Base-by-base conservation (phyloP, 1,140 invertebrate species). In the Cydia strobilella region DNA sequence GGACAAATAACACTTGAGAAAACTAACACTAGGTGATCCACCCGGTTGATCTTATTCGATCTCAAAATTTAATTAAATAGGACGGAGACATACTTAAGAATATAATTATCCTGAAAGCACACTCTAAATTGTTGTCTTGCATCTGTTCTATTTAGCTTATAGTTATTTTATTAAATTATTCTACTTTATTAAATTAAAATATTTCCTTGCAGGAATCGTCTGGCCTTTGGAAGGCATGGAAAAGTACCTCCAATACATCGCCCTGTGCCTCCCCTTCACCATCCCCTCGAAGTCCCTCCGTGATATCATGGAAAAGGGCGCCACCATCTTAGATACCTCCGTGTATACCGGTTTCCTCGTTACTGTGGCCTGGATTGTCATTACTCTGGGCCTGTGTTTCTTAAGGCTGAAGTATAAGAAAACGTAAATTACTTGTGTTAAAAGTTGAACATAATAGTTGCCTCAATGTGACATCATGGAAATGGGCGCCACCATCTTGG, bases 151-250 rank as follows among this genome's bases (percentile, higher is more conserved):
- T n/a, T n/a, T n/a, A n/a, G n/a, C n/a, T n/a, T n/a, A n/a, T n/a
- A n/a, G n/a, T n/a, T n/a, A n/a, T n/a, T n/a, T n/a, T n/a, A n/a
- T n/a, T n/a, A n/a, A n/a, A n/a, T n/a, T n/a, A n/a, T n/a, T n/a
- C n/a, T n/a, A n/a, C n/a, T n/a, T n/a, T n/a, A 25, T 76, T 75
- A 77, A 78, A 77, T 63, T 2, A 18, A 7, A 18, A 12, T 12
- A 18, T 15, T 78, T 45, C 71, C 83, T 90, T 86, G 23, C 88
- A 97, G 97, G 97, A 78, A 95, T 97, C n/a, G 94, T 98, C 18
- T 99, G 98, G 98, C 98, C 98, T 0, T 79, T 97, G n/a, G 97
- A 98, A 88, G 95, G 95, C 7, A 96, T 96, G 95, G 94, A 95
- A 1, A 77, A 79, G 15, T 81, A 86, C 1, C 84, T 97, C 0